Percentiles rank a stretch among this genome's conserved stretches.
These are phyloP conservation scores for Epizoanthus illoricatus DNA, from an alignment of 92 coral and sea anemone genomes.

Conservation along the genomic window DNA sequence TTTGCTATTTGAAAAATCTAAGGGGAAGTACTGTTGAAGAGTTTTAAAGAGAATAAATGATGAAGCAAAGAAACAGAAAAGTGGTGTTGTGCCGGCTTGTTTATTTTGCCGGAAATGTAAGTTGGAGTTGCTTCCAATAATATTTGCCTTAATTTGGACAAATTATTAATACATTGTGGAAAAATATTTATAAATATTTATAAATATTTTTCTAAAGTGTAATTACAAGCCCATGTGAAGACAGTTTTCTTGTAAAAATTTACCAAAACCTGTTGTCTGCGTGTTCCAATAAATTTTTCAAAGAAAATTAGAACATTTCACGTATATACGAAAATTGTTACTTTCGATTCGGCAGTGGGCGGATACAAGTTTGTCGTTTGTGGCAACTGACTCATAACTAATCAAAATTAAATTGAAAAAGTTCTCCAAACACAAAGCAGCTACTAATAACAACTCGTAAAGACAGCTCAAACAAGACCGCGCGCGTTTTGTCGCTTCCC, in stretches of 20 bases:
- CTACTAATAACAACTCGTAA: constrained; percentile 33
- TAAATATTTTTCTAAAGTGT: background rate
- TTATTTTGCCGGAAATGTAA: background rate
- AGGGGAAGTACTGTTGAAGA: background rate
- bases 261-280: background rate
- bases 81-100: background rate
- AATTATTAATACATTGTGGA: background rate
- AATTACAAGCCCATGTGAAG: background rate
- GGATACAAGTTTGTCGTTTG: constrained; percentile 7
- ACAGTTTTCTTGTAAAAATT: constrained; percentile 1
- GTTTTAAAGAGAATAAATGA: background rate
- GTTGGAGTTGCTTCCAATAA: background rate
- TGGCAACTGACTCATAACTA: constrained; percentile 11
- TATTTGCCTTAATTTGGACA: background rate
- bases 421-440: constrained; percentile 33
- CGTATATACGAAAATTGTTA: constrained; percentile 13
- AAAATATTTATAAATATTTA: background rate
- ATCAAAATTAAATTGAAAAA: constrained; percentile 40
- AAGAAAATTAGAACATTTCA: background rate
- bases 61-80: background rate
- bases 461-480: constrained; percentile 31
- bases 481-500: constrained; percentile 13
- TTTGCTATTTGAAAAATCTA: background rate
- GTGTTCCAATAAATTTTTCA: constrained; percentile 3
- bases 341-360: constrained; percentile 25